Base-by-base conservation (phyloP, 2,888 invertebrate genomes). In the Ormia ochracea region DNA sequence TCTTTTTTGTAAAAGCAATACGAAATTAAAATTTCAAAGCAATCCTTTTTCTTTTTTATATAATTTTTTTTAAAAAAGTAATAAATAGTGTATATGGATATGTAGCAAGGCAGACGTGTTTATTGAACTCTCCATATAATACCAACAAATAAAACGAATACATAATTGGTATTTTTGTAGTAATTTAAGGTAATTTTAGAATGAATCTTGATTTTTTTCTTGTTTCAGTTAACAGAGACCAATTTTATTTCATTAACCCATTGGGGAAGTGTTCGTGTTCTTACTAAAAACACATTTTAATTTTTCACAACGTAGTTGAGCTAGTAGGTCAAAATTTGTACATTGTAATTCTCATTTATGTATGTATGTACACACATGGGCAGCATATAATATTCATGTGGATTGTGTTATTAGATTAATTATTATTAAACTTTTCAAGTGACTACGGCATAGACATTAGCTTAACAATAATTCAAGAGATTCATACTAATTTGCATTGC, bases 181-280 rank as follows among this genome's bases (percentile, higher is more conserved):
- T 74, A 81, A 81, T 81, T 81, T 81, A 59, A 78, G 76, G 81
- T 70, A 78, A 81, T 78, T 81, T 80, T 78, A 72, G 58, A 77
- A 65, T 77, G 65, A 65, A 70, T 65, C 65, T 72, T 65, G 56
- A 63, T 77, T 70, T 61, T 68, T 59, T 63, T 61, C 56, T 41
- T 41, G 43, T 63, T 74, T 66, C 43, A 68, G 58, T 75, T 52
- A 68, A 68, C 65, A 59, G 45, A 75, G 68, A 36, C 59, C 61
- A 69, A 69, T 76, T 69, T 74, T 48, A 58, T 26, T 54, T 38
- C 45, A 45, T 76, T 76, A 76, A 76, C 68, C 76, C 76, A 26
- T 59, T 75, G 4, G 10, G 23, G 33, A 12, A 9, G 1, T 4
- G 33, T 23, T 2, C 4, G 21, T 31, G 19, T 5, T 19, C 9